These are phyloP conservation scores for Bombus breviceps DNA, from an alignment of 1,140 invertebrate species.

Conservation along the genomic window DNA sequence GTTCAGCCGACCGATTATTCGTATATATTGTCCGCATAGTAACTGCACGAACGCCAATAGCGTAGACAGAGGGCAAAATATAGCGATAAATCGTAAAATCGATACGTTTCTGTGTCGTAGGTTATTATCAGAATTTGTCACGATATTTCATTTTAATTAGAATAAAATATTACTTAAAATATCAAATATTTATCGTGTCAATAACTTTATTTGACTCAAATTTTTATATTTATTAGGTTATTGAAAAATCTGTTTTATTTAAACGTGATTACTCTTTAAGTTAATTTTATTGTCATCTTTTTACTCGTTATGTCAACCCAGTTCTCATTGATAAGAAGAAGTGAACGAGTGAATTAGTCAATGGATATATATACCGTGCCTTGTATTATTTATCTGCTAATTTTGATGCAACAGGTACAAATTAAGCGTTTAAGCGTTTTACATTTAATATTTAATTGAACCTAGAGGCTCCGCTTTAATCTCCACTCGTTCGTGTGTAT, in stretches of 20 bases:
- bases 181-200: neutral
- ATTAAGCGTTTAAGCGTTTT: neutral
- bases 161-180: neutral
- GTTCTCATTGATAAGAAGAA: neutral
- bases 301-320: neutral
- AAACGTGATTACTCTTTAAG: too few species aligned
- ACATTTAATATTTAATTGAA: slow-evolving; percentile 18
- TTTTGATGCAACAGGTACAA: slow-evolving; percentile 24
- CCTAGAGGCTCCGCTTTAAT: neutral
- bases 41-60: slow-evolving; percentile 31
- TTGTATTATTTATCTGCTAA: slow-evolving; percentile 1
- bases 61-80: slow-evolving; percentile 22
- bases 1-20: slow-evolving; percentile 65
- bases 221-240: neutral
- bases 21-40: slow-evolving; percentile 41
- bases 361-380: slow-evolving; percentile 3
- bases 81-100: neutral
- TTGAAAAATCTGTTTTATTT: neutral
- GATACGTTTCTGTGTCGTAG: neutral
- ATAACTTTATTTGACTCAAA: neutral
- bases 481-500: neutral
- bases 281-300: too few species aligned
- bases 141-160: neutral
- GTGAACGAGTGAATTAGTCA: too few species aligned
- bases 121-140: neutral